phyloP scores from a whole-genome alignment of 2,888 invertebrate species.

The Melangyna quadrimaculata region DNA sequence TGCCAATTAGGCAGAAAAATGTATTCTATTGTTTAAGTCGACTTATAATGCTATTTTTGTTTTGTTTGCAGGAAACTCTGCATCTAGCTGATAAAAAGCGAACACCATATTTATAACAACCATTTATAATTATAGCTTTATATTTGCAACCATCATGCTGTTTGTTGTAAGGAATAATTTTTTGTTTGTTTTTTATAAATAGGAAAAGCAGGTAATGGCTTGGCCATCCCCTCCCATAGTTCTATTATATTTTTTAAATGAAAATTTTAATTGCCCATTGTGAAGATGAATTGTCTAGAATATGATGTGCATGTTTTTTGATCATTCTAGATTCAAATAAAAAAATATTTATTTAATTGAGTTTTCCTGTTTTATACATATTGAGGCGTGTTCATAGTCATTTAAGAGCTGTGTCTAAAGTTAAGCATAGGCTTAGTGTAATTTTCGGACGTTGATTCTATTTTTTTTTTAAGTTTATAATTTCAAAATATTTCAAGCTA shows the following conservation, averaged over 20 bases:
- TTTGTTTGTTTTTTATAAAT: not conserved
- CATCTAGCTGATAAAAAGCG: constrained; percentile 15
- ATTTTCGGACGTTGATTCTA: too few relatives aligned
- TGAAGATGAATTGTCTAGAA: constrained; percentile 27
- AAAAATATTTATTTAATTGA: too few relatives aligned
- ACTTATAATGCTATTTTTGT: not conserved
- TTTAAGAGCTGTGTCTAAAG: too few relatives aligned
- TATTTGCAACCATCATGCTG: not conserved
- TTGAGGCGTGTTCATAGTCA: too few relatives aligned
- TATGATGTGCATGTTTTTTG: not conserved
- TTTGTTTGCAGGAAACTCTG: not conserved
- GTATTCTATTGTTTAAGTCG: constrained; percentile 62
- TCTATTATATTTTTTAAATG: constrained; percentile 53
- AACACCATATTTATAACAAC: not conserved
- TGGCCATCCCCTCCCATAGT: constrained; percentile 44
- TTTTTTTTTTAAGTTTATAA: too few relatives aligned
- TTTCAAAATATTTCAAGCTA: too few relatives aligned
- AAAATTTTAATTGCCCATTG: constrained; percentile 62
- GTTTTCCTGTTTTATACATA: too few relatives aligned
- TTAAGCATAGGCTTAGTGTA: too few relatives aligned
- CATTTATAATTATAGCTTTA: not conserved
- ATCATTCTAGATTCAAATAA: too few relatives aligned
- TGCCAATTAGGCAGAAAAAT: constrained; percentile 61
- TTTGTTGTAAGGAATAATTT: not conserved
- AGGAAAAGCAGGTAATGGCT: constrained; percentile 29